Base-by-base conservation (phyloP, 64 coral and sea anemone genomes). In the Montipora cactus region DNA sequence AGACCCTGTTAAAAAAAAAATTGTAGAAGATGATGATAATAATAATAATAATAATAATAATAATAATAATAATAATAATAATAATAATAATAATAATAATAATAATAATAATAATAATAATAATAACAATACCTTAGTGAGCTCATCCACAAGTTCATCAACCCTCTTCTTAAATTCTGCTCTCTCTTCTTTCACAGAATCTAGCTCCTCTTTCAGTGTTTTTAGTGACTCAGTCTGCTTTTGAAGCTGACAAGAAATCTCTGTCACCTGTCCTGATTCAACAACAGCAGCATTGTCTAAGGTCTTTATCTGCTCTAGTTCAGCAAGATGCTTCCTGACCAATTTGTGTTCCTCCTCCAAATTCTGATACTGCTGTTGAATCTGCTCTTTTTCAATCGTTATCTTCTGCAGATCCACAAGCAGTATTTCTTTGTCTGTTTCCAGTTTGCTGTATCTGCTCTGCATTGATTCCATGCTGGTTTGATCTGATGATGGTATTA, bases 361-460 rank as follows among this genome's bases (percentile, higher is more conserved):
- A 18, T 71, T 13, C 18, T 20, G 18, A 47, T 11, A 86, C 18
- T 50, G 62, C 19, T 86, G 64, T 71, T 86, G 82, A 8, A 70
- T 49, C 49, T 86, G 82, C 46, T 86, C 82, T 11, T 28, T 72
- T 46, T 86, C 82, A 86, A 86, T 71, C n/a, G 20, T 86, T 2
- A 86, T 13, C 47, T 70, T 71, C 5, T 86, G 61, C 82, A 86
- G 19, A 71, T 86, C 66, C 18, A 86, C 82, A 16, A 12, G 45
- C 46, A 86, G 47, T 71, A 86, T 86, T 86, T 86, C 82, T 71
- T 86, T 86, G 10, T 86, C 82, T 2, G 82, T 86, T 86, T 86
- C 82, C 4, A 86, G 18, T 67, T 86, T 86, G 4, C 9, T 86
- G 62, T 8, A 86, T 14, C 66, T 86, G 13, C 68, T 59, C 1